A percentile compares a stretch with the other conserved stretches of the same genome.
Evolutionary conservation across 2,888 invertebrate genomes (phyloP).

Genomic region (Bimastos eiseni): DNA sequence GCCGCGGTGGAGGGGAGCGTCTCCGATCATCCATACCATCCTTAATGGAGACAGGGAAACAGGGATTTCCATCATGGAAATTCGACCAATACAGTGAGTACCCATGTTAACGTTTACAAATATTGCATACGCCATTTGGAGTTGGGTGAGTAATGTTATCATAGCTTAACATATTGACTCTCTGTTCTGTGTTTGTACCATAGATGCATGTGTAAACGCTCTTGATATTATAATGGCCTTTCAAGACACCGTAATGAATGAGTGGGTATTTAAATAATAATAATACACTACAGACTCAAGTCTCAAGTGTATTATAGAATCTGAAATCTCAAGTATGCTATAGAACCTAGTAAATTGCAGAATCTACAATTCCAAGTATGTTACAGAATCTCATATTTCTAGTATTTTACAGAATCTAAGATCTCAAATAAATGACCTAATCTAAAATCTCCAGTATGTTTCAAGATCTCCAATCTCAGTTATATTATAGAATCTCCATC

Average conservation of each 20-base stretch:
- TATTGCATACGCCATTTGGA: background rate
- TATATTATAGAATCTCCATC: conserved; percentile 22
- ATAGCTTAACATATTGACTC: background rate
- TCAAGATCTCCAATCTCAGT: background rate
- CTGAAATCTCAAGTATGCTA: no score
- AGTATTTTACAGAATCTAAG: background rate
- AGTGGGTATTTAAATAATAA: background rate
- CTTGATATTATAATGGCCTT: background rate
- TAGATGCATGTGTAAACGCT: background rate
- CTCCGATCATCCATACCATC: conserved; percentile 84
- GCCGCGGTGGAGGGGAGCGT: conserved; percentile 90
- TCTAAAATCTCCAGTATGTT: background rate
- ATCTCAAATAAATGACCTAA: no score
- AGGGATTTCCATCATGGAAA: conserved; percentile 85
- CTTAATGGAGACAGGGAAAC: conserved; percentile 79
- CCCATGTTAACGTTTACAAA: background rate
- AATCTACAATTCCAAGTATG: no score
- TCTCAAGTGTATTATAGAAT: no score
- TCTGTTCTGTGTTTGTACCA: background rate
- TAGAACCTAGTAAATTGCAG: no score
- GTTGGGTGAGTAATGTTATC: background rate
- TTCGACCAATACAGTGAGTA: conserved; percentile 65
- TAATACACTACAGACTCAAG: conserved; percentile 26
- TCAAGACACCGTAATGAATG: background rate
- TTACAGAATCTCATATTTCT: no score